These are phyloP conservation scores for Spodoptera litura DNA, from an alignment of 1,140 invertebrate species.

Conservation along the genomic window DNA sequence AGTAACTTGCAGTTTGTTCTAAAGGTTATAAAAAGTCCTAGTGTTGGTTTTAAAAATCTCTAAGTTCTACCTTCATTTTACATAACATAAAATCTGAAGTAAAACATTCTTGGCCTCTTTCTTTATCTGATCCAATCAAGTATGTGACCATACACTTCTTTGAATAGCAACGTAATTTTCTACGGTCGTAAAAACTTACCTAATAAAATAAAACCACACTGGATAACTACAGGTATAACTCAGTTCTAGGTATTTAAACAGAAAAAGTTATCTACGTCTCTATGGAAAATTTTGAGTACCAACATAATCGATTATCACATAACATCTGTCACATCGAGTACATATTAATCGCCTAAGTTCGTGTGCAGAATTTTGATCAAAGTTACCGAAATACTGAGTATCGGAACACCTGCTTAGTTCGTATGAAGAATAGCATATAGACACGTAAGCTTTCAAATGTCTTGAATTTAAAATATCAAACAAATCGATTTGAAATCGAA, in stretches of 20 bases:
- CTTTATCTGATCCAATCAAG: conserved; percentile 12
- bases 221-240: neutral
- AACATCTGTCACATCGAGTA: conserved; percentile 22
- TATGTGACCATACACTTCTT: neutral
- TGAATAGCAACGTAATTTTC: neutral
- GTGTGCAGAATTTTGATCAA: conserved; percentile 42
- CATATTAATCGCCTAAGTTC: conserved; percentile 4
- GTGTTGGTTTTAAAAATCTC: too few relatives aligned
- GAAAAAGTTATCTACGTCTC: neutral
- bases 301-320: conserved; percentile 40
- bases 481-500: conserved; percentile 38
- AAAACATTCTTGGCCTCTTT: neutral
- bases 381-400: conserved; percentile 37
- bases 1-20: neutral
- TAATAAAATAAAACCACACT: neutral
- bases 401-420: conserved; percentile 36
- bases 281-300: neutral
- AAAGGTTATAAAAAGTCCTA: too few relatives aligned
- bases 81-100: neutral
- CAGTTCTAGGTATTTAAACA: neutral
- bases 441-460: conserved; percentile 40
- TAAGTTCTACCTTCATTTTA: too few relatives aligned
- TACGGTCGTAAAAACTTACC: neutral
- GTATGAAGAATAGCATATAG: conserved; percentile 33
- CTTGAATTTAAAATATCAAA: conserved; percentile 39